A percentile compares a stretch with the other conserved stretches of the same genome.
phyloP scores from a whole-genome alignment of 2,113 vertebrate genomes.

The Centropus bengalensis region DNA sequence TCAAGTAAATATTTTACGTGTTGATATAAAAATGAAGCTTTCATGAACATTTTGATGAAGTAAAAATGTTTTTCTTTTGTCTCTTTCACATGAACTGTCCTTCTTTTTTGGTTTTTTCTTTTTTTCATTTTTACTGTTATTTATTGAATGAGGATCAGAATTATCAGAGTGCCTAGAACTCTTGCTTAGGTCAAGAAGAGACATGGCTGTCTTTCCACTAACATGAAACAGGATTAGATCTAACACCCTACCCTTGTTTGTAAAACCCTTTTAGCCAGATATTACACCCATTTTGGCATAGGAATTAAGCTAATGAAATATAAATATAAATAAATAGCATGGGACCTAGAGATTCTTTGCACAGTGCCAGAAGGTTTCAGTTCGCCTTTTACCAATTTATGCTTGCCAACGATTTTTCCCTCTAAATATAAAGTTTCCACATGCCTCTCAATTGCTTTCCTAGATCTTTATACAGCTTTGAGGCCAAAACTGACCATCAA shows the following conservation, averaged over 20 bases:
- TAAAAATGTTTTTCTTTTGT: not conserved
- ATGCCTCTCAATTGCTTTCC: not conserved
- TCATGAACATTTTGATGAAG: not conserved
- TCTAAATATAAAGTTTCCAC: not conserved
- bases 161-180: not conserved
- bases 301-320: not conserved
- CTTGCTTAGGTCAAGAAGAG: not conserved
- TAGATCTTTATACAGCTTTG: not conserved
- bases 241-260: not conserved
- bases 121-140: not conserved
- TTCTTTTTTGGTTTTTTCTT: not conserved
- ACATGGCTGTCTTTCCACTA: not conserved
- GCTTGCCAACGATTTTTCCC: not conserved
- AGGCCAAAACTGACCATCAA: not conserved
- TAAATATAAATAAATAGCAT: not conserved
- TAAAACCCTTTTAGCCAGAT: not conserved
- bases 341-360: not conserved
- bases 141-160: not conserved
- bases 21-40: not conserved
- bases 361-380: not conserved
- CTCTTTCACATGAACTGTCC: not conserved
- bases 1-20: slow-evolving; percentile 5
- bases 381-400: not conserved
- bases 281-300: not conserved
- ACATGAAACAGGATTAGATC: not conserved